These are phyloP conservation scores for Epiperipatus broadwayi DNA, from an alignment of 2,888 invertebrate species.

Conservation along the genomic window DNA sequence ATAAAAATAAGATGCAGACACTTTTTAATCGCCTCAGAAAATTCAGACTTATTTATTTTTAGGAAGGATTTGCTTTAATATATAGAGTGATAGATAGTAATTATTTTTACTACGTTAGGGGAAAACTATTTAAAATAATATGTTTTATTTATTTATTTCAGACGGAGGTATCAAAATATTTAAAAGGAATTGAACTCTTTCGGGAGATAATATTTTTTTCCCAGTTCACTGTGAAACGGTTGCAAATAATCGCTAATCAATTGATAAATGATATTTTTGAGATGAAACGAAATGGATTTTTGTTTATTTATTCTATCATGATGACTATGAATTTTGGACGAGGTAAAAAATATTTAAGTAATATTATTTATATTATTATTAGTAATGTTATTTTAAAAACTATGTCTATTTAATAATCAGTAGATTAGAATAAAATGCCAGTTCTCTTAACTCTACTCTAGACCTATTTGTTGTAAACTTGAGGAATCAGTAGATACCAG, in stretches of 20 bases:
- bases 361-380: conserved; percentile 12
- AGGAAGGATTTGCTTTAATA: no score
- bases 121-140: no score
- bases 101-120: no score
- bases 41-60: no score
- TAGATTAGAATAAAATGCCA: no score
- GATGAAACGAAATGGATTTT: conserved; percentile 48
- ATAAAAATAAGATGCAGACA: no score
- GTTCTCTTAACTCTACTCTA: no score
- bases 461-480: no score
- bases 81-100: no score
- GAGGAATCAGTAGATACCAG: no score
- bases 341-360: conserved; percentile 31
- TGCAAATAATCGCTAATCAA: conserved; percentile 57
- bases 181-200: conserved; percentile 51
- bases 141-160: conserved; percentile 27
- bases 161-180: conserved; percentile 56
- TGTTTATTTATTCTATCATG: conserved; percentile 42
- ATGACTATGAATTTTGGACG: conserved; percentile 39
- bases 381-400: not conserved
- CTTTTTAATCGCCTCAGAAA: no score
- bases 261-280: conserved; percentile 60
- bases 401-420: no score
- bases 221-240: conserved; percentile 47
- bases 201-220: conserved; percentile 51